Evolutionary conservation across 1,140 invertebrate species (phyloP), one percentile per base, ranked within the genome.

Genomic region (Cardiocondyla obscurior): DNA sequence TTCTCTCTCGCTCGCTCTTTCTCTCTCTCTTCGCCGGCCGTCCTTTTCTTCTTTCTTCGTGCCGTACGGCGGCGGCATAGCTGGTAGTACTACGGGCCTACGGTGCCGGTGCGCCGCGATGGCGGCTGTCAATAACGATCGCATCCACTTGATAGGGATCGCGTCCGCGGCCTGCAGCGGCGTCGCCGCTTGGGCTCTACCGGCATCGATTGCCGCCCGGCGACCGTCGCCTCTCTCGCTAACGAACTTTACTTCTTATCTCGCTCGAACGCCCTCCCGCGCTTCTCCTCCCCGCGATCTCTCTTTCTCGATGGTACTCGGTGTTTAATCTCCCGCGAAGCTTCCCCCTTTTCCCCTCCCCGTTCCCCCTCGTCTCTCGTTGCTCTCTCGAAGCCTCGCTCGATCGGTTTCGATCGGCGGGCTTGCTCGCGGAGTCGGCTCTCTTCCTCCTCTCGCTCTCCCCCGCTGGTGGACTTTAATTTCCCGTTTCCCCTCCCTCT

Each of bases 151-250:
- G 25, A n/a, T 49, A 42, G 30, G 49, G 28, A 5, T 55, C 51
- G 49, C 22, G 28, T 22, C n/a, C n/a, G 72, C 65, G 53, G 8
- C 65, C 65, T 33, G 19, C 14, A 5, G 44, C 62, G 30, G 16
- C 42, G 7, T 8, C 33, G 33, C 62, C 5, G 22, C n/a, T 16
- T 22, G 46, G 19, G 22, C 16, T 12, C 44, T 49, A 25, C 60
- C 74, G 74, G 60, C 74, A 77, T 77, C 58, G 74, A 77, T 77
- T 77, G 58, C 58, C 19, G 58, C 19, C 25, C 36, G 51, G n/a
- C n/a, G n/a, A n/a, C n/a, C 30, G 19, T 7, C 30, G 28, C 14
- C 60, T 10, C 22, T 44, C 42, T 14, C 44, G 39, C 28, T 22
- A 46, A n/a, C 33, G 8, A 65, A 62, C 30, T 44, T 12, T 10